phyloP scores from a whole-genome alignment of 2,888 invertebrate species.

The Pristionchus mayeri region DNA sequence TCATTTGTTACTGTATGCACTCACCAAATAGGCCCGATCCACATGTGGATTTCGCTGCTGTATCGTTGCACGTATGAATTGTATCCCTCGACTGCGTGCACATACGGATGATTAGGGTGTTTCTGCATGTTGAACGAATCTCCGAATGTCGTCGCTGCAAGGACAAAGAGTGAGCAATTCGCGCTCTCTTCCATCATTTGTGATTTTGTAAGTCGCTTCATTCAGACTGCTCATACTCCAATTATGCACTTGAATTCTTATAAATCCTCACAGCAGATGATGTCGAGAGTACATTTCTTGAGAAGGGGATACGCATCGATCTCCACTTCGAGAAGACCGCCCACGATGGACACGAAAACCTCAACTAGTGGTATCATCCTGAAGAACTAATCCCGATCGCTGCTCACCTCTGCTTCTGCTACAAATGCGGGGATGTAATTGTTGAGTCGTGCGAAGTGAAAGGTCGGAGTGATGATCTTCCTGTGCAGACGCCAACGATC shows the following conservation, averaged over 20 bases:
- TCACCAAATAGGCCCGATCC: slow-evolving; percentile 17
- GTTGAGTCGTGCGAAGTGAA: neutral
- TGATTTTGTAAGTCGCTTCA: no score
- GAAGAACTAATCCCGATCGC: neutral
- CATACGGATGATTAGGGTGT: slow-evolving; percentile 52
- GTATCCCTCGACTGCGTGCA: slow-evolving; percentile 54
- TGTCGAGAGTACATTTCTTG: slow-evolving; percentile 79
- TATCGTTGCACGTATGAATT: slow-evolving; percentile 51
- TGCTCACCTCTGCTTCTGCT: neutral
- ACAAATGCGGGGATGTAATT: neutral
- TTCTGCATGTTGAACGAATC: slow-evolving; percentile 51
- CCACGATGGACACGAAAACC: neutral
- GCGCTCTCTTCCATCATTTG: no score
- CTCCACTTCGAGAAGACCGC: slow-evolving; percentile 19
- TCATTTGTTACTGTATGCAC: neutral
- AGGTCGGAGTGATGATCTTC: slow-evolving; percentile 6
- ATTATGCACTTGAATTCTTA: no score
- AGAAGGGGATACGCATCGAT: slow-evolving; percentile 78
- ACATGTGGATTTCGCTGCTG: slow-evolving; percentile 17
- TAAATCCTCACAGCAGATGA: slow-evolving; percentile 21
- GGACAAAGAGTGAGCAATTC: no score
- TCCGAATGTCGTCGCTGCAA: slow-evolving; percentile 56
- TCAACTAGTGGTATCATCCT: neutral
- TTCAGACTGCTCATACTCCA: no score
- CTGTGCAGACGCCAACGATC: neutral